phyloP scores from a whole-genome alignment of 2,888 invertebrate genomes.

The Lasioglossum oenotherae region DNA sequence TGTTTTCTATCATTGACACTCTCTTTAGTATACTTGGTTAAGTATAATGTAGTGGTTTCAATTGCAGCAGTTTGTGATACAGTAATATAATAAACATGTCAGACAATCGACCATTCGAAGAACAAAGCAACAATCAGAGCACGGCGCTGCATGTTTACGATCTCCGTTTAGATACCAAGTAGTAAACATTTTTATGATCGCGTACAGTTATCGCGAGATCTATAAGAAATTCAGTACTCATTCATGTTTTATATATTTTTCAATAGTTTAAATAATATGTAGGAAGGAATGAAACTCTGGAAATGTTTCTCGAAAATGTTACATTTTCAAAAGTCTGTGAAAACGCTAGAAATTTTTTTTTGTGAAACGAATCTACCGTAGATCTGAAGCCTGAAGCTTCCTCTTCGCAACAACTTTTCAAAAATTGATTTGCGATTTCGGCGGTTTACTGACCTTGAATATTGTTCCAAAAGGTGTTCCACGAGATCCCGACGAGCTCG shows the following conservation, averaged over 20 bases:
- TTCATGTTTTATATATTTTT: not conserved
- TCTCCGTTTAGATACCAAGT: not conserved
- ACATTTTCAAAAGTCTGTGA: too few relatives aligned
- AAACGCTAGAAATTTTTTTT: too few relatives aligned
- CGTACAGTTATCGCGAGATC: not conserved
- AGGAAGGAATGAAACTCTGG: too few relatives aligned
- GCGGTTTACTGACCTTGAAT: not conserved
- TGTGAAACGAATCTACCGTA: too few relatives aligned
- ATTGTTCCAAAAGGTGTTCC: conserved; percentile 87
- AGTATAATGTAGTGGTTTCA: not conserved
- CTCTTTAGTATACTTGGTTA: not conserved
- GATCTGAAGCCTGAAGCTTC: too few relatives aligned
- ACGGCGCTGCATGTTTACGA: not conserved
- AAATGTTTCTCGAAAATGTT: too few relatives aligned
- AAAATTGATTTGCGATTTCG: too few relatives aligned
- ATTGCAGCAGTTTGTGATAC: not conserved
- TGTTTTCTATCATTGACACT: not conserved
- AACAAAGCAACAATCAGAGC: not conserved
- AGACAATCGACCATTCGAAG: not conserved
- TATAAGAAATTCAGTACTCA: not conserved
- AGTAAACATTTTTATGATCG: not conserved
- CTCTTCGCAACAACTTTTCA: too few relatives aligned
- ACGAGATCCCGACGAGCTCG: conserved; percentile 93
- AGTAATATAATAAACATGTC: not conserved
- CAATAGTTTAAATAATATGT: too few relatives aligned